Conservation (phyloP, 2,888 invertebrate genomes). For the Keiferia lycopersicella region DNA sequence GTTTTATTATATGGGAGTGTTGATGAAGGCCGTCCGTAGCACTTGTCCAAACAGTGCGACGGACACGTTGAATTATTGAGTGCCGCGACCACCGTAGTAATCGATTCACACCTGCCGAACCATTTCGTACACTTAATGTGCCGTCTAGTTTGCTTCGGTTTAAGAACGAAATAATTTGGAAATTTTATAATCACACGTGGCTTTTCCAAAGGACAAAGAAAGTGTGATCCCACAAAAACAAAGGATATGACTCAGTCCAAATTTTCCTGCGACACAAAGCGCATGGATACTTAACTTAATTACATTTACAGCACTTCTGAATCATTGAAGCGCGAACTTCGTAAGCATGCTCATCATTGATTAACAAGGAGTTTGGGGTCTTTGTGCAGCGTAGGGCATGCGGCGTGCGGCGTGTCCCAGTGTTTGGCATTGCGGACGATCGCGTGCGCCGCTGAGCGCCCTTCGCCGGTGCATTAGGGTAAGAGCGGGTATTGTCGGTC, state of each 20-base stretch:
- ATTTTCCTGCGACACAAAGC: conserved; percentile 20
- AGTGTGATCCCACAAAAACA: neutral
- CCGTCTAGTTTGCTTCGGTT: neutral
- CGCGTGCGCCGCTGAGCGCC: conserved; percentile 70
- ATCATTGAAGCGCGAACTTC: conserved; percentile 36
- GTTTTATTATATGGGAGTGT: conserved; percentile 74
- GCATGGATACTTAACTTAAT: conserved; percentile 23
- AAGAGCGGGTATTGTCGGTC: neutral
- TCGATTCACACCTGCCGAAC: conserved; percentile 74
- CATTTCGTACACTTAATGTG: conserved; percentile 31
- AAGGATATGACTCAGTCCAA: conserved; percentile 11
- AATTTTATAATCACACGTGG: neutral
- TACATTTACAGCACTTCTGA: conserved; percentile 25
- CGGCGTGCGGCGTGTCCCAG: conserved; percentile 39
- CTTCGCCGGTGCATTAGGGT: conserved; percentile 66
- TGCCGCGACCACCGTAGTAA: conserved; percentile 61
- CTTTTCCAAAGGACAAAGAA: neutral
- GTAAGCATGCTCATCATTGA: conserved; percentile 56
- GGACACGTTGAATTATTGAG: conserved; percentile 74
- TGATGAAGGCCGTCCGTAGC: conserved; percentile 71
- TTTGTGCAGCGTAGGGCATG: conserved; percentile 47
- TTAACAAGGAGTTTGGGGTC: conserved; percentile 61
- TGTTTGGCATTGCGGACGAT: conserved; percentile 59
- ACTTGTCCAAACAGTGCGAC: conserved; percentile 76
- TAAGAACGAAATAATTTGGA: neutral